phyloP scores from a whole-genome alignment of 2,797 vertebrate species.

The Diplodus puntazzo region DNA sequence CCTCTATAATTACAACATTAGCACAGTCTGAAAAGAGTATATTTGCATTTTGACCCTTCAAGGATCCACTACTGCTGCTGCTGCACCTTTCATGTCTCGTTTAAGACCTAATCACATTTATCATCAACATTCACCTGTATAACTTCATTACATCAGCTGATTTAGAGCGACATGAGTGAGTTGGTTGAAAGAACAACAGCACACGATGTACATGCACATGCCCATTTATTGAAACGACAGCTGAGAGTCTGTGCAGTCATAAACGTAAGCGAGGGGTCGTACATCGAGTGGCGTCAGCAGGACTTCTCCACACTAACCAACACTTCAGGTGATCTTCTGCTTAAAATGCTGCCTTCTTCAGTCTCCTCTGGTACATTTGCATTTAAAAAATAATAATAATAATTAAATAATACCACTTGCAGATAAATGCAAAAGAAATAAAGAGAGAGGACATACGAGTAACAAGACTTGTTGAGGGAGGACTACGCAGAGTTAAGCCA shows the following conservation, averaged over 20 bases:
- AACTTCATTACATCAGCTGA: not conserved
- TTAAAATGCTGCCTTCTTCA: constrained; percentile 46
- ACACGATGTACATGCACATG: constrained; percentile 78
- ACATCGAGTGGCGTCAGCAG: constrained; percentile 52
- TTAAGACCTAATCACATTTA: not conserved
- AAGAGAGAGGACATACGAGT: not conserved
- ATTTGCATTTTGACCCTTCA: too few relatives aligned
- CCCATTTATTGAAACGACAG: constrained; percentile 80
- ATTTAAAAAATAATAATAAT: constrained; percentile 6
- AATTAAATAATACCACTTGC: not conserved
- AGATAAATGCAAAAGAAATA: constrained; percentile 19
- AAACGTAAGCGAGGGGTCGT: constrained; percentile 50
- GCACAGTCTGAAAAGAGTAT: too few relatives aligned
- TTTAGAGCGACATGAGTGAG: too few relatives aligned
- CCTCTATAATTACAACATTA: too few relatives aligned
- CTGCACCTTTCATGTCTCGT: too few relatives aligned
- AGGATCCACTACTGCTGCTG: too few relatives aligned
- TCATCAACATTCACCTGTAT: not conserved
- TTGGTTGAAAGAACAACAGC: not conserved
- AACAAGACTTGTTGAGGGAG: constrained; percentile 7
- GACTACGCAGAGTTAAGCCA: constrained; percentile 40
- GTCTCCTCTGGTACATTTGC: constrained; percentile 32
- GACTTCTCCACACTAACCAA: constrained; percentile 37
- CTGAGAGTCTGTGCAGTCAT: constrained; percentile 62
- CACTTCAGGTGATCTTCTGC: constrained; percentile 24